Conservation (phyloP, 2,888 invertebrate genomes). For the Chirona hameri region DNA sequence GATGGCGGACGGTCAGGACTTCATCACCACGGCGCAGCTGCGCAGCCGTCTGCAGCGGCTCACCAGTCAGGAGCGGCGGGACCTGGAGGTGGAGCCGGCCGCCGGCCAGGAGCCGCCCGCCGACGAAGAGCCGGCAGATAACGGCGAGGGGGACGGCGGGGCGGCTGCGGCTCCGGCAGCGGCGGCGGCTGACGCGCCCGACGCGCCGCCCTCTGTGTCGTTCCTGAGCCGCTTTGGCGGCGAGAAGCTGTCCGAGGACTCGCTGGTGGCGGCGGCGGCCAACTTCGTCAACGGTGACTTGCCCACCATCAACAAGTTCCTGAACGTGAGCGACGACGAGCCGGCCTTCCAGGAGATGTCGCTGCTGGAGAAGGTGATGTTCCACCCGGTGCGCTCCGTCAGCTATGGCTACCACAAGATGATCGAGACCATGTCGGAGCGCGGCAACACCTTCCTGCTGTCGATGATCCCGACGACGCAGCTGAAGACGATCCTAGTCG, state of each 20-base stretch:
- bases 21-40: constrained; percentile 77
- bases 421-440: constrained; percentile 45
- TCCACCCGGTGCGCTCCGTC: constrained; percentile 68
- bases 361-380: constrained; percentile 36
- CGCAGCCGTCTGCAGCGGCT: constrained; percentile 8
- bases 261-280: constrained; percentile 72
- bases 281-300: constrained; percentile 75
- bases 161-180: neutral
- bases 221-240: constrained; percentile 53
- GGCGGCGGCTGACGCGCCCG: neutral
- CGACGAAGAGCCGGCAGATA: no score
- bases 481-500: constrained; percentile 61
- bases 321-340: constrained; percentile 54
- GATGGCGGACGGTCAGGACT: constrained; percentile 78
- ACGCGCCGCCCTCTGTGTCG: neutral
- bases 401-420: constrained; percentile 64
- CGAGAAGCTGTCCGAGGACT: constrained; percentile 74
- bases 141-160: neutral
- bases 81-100: neutral
- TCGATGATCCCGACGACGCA: constrained; percentile 48
- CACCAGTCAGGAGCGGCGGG: constrained; percentile 5
- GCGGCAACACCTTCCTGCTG: constrained; percentile 27
- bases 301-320: constrained; percentile 66
- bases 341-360: neutral
- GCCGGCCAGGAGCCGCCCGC: neutral